These are phyloP conservation scores for Callyntrura guangdongensis DNA, from an alignment of 2,888 invertebrate genomes.

Conservation along the genomic window DNA sequence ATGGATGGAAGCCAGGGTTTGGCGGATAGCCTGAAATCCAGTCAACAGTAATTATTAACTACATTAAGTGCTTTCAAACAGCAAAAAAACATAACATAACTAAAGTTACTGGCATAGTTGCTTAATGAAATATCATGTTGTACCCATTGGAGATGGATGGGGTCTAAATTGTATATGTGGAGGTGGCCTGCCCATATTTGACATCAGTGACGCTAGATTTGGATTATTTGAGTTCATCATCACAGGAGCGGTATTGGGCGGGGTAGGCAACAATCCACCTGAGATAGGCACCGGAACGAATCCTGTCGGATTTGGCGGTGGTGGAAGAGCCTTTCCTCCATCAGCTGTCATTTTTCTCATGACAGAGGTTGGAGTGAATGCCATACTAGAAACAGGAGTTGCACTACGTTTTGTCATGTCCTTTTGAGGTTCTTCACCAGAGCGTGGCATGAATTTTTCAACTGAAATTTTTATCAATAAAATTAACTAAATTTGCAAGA, in stretches of 20 bases:
- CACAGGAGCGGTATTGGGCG: conserved; percentile 72
- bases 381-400: conserved; percentile 89
- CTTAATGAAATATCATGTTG: background rate
- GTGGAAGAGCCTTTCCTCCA: conserved; percentile 71
- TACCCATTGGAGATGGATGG: conserved; percentile 70
- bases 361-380: conserved; percentile 97
- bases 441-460: conserved; percentile 64
- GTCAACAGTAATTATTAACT: conserved; percentile 10
- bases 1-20: conserved; percentile 70
- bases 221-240: conserved; percentile 74
- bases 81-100: background rate
- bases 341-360: conserved; percentile 97
- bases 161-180: conserved; percentile 64
- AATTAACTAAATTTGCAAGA: background rate
- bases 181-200: conserved; percentile 68
- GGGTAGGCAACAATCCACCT: conserved; percentile 65
- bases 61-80: background rate
- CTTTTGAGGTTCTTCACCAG: conserved; percentile 60
- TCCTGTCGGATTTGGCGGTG: conserved; percentile 89
- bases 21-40: conserved; percentile 63
- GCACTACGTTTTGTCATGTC: conserved; percentile 77
- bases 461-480: conserved; percentile 33
- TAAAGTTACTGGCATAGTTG: background rate
- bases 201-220: conserved; percentile 77
- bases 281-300: conserved; percentile 74